Evolutionary conservation across 2,888 invertebrate genomes (phyloP).

Genomic region (Tetranychus truncatus): DNA sequence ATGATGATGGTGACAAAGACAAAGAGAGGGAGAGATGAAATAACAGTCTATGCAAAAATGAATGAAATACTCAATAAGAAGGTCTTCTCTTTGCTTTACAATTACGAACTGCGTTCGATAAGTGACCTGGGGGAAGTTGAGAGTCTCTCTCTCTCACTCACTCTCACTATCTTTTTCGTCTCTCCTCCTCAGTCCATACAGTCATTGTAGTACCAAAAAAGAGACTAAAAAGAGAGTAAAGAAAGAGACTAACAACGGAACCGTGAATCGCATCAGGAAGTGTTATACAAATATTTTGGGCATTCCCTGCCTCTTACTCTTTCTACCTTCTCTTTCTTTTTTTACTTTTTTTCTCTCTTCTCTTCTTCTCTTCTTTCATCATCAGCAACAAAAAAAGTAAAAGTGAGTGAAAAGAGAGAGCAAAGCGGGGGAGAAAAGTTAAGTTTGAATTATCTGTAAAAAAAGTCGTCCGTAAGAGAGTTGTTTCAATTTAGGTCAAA

Average conservation of each 20-base stretch:
- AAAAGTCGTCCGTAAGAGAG: not conserved
- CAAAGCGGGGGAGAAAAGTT: not conserved
- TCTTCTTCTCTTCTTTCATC: not conserved
- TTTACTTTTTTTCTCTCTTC: not conserved
- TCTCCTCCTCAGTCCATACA: not conserved
- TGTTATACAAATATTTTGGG: conserved; percentile 7
- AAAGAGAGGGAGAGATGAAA: not conserved
- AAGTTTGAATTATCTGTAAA: not conserved
- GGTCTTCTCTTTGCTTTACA: not conserved
- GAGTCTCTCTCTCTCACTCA: conserved; percentile 11
- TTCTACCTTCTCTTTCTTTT: not conserved
- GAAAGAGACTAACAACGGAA: not conserved
- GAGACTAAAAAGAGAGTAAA: not conserved
- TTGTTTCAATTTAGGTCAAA: conserved; percentile 2
- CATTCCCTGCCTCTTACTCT: conserved; percentile 9
- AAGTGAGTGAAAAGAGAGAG: not conserved
- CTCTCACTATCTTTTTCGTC: not conserved
- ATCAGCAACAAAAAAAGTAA: not conserved
- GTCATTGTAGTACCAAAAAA: not conserved
- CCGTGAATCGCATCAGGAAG: not conserved
- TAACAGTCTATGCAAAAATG: not conserved
- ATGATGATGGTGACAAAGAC: not conserved
- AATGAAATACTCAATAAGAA: not conserved
- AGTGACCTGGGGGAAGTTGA: conserved; percentile 2
- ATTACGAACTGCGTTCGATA: not conserved